Base-by-base conservation (phyloP, 2,888 invertebrate genomes). In the Lomographa bimaculata region DNA sequence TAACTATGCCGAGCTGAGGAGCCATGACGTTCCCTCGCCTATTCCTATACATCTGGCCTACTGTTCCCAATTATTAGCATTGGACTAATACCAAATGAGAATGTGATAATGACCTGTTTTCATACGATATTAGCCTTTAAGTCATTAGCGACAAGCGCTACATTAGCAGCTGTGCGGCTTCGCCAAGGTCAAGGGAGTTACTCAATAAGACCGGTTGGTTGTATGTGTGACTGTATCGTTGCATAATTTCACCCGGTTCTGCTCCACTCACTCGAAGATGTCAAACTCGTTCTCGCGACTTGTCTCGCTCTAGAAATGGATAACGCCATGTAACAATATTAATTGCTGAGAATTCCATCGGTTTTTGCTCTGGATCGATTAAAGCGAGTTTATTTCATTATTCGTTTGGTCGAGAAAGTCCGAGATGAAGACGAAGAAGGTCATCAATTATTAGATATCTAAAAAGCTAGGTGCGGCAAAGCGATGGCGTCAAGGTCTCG, bases 71-170 rank as follows among this genome's bases (percentile, higher is more conserved):
- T 84, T 78, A 71, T 72, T 67, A 75, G 71, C 77, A 79, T 87
- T 87, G 87, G 87, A 80, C 82, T 71, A 61, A 70, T 71, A 86
- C 79, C 86, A 85, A 85, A 64, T 71, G 78, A 66, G 79, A 79
- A 79, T 79, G 77, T 71, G 78, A 66, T 79, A 79, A 79, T 79
- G 77, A 73, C 69, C 71, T 57, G 56, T 62, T 50, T 61, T 50
- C 69, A 64, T 45, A 60, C 74, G 60, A 83, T 71, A 71, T 64
- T 73, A 57, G 52, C 42, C 76, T 55, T 63, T 84, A 78, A 58
- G 45, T 57, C 56, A 57, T 41, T 18, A 16, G 30, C 7, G 46
- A 40, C 69, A 77, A 55, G 67, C 64, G 60, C 66, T 66, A 66
- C 54, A 72, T 61, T 77, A 47, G 64, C 41, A 35, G 32, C 41